These are phyloP conservation scores for Homarus gammarus DNA, from an alignment of 2,888 invertebrate species.

Conservation along the genomic window DNA sequence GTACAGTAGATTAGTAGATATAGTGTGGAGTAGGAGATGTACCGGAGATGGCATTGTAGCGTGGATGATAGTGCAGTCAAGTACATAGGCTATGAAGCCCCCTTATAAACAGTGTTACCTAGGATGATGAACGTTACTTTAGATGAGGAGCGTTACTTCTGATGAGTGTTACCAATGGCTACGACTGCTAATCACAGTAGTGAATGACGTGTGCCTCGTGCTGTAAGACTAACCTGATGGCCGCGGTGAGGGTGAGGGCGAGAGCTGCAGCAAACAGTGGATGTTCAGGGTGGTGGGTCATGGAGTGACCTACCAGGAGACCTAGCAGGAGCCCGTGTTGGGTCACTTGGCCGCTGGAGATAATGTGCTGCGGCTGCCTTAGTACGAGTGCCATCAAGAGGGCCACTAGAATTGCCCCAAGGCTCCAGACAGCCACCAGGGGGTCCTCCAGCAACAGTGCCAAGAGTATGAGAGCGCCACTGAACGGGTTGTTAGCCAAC, in stretches of 20 bases:
- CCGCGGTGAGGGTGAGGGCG: conserved; percentile 27
- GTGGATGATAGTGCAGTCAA: too few relatives aligned
- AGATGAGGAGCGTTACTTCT: too few relatives aligned
- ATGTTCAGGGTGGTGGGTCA: background rate
- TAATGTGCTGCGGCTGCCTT: conserved; percentile 56
- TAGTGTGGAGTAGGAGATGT: too few relatives aligned
- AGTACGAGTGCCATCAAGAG: conserved; percentile 37
- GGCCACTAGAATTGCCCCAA: conserved; percentile 16
- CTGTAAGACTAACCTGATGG: conserved; percentile 34
- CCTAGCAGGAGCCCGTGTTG: conserved; percentile 64
- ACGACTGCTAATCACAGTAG: too few relatives aligned
- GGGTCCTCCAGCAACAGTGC: conserved; percentile 51
- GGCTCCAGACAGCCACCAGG: conserved; percentile 40
- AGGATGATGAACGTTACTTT: too few relatives aligned
- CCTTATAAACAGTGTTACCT: too few relatives aligned
- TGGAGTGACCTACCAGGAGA: conserved; percentile 38
- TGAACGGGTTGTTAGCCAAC: conserved; percentile 63
- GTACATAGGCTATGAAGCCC: too few relatives aligned
- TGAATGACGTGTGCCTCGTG: too few relatives aligned
- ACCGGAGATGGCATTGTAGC: too few relatives aligned
- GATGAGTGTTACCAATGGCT: too few relatives aligned
- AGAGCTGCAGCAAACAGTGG: background rate
- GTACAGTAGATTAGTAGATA: too few relatives aligned
- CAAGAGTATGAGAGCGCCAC: conserved; percentile 32
- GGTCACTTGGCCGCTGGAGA: conserved; percentile 59